Base-by-base conservation (phyloP, 1,140 invertebrate species). In the Vollenhovia emeryi region DNA sequence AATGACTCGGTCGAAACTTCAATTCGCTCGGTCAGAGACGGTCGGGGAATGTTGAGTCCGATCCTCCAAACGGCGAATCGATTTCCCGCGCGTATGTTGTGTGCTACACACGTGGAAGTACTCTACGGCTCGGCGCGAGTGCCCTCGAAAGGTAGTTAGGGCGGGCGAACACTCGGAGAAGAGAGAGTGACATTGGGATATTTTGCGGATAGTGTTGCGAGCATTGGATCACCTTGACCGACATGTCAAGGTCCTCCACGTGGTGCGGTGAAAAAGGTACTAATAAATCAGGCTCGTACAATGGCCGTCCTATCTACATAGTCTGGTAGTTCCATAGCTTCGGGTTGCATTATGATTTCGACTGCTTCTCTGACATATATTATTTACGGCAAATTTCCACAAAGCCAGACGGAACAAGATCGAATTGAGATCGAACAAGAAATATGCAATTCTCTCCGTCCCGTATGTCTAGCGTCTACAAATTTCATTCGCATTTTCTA, bases 1-100 rank as follows among this genome's bases (percentile, higher is more conserved):
- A 91, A 93, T 91, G 91, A 93, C 86, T 69, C 90, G 75, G 33
- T 85, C 86, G 87, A 92, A 93, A 93, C 91, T 92, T 91, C 90
- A 85, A 74, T 45, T 45, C 80, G 86, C 7, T 79, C 13, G 30
- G 5, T 33, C 84, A 79, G 90, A 90, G 91, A 92, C 92, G 92
- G 89, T 87, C 86, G 85, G 90, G n/a, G 90, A 91, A 92, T 93
- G 91, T 90, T 88, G 88, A 91, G 87, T 87, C 86, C 84, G 75
- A 64, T 60, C 43, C 76, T 89, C 69, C 73, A 89, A n/a, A 84
- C 71, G 76, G 55, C 50, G 68, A 92, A 93, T 93, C 92, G 90
- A 93, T 93, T 91, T 84, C 43, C 76, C 69, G 74, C 80, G 40
- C 69, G 79, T 89, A 84, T 68, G 73, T 83, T 85, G 84, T 79